Evolutionary conservation across 2,113 vertebrate genomes (phyloP).

Genomic region (Apaloderma vittatum): DNA sequence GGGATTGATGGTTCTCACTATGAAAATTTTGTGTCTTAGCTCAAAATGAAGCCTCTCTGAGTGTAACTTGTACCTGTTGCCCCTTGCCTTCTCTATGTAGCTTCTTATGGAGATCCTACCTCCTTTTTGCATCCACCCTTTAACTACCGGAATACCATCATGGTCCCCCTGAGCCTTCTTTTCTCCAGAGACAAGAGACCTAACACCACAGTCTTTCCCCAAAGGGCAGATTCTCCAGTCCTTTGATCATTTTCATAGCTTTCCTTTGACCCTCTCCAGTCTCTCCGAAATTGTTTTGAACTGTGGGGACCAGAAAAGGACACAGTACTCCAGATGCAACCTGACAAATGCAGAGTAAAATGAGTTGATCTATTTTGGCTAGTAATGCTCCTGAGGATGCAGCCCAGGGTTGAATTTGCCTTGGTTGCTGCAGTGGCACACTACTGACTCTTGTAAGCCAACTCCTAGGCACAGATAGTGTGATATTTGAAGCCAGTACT

Average conservation of each 20-base stretch:
- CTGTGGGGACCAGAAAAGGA: not conserved
- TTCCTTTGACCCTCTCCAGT: not conserved
- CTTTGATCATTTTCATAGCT: not conserved
- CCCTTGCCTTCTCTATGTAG: not conserved
- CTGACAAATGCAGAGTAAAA: not conserved
- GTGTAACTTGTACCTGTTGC: not conserved
- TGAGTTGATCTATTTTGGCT: not conserved
- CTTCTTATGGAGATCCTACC: too few species aligned
- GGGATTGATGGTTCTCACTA: not conserved
- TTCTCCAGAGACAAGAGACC: too few species aligned
- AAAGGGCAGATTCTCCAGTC: not conserved
- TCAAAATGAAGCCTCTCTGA: not conserved
- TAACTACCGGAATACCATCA: too few species aligned
- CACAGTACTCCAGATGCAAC: accelerated
- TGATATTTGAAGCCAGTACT: not conserved
- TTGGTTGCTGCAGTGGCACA: not conserved
- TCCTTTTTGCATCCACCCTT: too few species aligned
- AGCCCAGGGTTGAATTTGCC: not conserved
- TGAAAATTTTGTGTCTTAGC: not conserved
- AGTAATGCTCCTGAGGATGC: too few species aligned
- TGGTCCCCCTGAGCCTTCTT: too few species aligned
- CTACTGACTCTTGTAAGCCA: not conserved
- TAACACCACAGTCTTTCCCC: not conserved
- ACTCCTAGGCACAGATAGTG: accelerated
- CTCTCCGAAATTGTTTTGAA: not conserved